These are phyloP conservation scores for Copidosoma floridanum DNA, from an alignment of 1,140 invertebrate genomes.

Conservation along the genomic window DNA sequence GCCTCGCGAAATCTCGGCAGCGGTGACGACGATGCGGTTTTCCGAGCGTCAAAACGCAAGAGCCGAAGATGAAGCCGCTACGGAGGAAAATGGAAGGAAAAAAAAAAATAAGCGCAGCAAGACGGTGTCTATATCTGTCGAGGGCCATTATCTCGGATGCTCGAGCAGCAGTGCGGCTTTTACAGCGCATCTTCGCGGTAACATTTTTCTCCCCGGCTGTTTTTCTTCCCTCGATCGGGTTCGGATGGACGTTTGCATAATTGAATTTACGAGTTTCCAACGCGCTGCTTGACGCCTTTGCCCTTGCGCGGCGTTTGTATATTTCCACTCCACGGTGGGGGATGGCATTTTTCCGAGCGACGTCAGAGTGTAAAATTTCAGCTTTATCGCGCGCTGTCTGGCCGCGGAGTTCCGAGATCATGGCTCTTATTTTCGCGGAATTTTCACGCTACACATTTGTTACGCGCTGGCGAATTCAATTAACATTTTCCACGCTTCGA, in stretches of 20 bases:
- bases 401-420: not conserved
- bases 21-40: constrained; percentile 17
- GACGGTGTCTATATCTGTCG: constrained; percentile 18
- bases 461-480: not conserved
- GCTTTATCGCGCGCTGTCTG: constrained; percentile 5
- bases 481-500: not conserved
- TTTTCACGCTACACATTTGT: constrained; percentile 9
- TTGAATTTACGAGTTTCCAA: constrained; percentile 19
- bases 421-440: not conserved
- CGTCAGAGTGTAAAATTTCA: constrained; percentile 10
- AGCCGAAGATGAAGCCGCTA: not conserved
- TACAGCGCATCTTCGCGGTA: not conserved
- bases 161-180: not conserved
- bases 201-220: not conserved
- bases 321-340: constrained; percentile 20
- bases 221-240: not conserved
- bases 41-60: constrained; percentile 7
- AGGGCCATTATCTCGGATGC: constrained; percentile 11
- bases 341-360: no score
- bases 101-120: not conserved
- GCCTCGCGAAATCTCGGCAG: constrained; percentile 4
- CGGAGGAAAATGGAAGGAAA: not conserved
- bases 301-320: no score
- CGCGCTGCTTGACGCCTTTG: not conserved
- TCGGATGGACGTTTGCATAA: constrained; percentile 19